Base-by-base conservation (phyloP, 2,797 vertebrate genomes). In the Carcharodon carcharias region DNA sequence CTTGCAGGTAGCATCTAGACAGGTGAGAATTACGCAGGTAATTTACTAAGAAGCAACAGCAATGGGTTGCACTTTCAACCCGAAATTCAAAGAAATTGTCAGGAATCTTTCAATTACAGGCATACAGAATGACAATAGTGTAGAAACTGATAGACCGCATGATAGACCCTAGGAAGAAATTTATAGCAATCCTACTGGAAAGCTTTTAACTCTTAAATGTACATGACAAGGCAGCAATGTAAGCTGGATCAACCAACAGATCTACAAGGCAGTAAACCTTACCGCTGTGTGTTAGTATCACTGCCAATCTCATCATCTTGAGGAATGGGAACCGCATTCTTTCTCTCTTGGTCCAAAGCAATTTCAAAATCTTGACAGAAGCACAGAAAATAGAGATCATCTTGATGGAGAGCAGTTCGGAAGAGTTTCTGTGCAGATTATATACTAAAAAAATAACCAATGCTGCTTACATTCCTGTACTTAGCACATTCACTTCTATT, bases 361-460 rank as follows among this genome's bases (percentile, higher is more conserved):
- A 98, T 97, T 97, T 98, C 97, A 97, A 98, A 98, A 97, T 98
- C 98, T 98, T 97, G 96, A 97, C 97, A 96, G 40, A 96, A 96
- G 97, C 96, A 40, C 77, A 97, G 40, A 73, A 93, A 26, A 96
- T 4, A 67, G 93, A 85, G 87, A 96, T 35, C 18, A 77, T 0
- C 5, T 7, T 92, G 56, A 50, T 8, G 31, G 28, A 58, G 35
- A 92, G 31, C 28, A 35, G 58, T 8, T 92, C n/a, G 58, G 56
- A 91, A n/a, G 56, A 35, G 31, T 35, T 92, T 31, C 50, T 31
- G 21, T 35, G 5, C 16, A 31, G 16, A 12, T 56, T 65, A 11
- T 18, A 61, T 11, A 61, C n/a, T n/a, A 63, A 92, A 92, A 61
- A 23, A 9, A 9, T 50, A 50, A 50, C 45, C 45, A 56, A 91